Percentiles rank a stretch among this genome's conserved stretches.
These are phyloP conservation scores for Psittacula echo DNA, from an alignment of 2,797 vertebrate species.

Conservation along the genomic window DNA sequence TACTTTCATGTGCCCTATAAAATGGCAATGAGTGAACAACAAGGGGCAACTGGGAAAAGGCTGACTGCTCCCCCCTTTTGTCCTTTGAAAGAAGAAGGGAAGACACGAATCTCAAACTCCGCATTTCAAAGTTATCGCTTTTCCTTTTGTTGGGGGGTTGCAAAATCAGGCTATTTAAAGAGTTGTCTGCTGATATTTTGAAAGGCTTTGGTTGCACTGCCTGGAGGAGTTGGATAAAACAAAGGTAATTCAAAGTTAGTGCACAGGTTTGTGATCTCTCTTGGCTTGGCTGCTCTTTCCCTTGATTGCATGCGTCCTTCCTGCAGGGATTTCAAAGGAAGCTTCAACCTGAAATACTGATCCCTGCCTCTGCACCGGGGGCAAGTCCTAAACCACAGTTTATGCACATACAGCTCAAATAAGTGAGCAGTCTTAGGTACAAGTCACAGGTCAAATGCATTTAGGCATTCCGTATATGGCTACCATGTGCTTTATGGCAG, in stretches of 20 bases:
- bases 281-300: slow-evolving; percentile 10
- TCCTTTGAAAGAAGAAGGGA: background rate
- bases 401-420: background rate
- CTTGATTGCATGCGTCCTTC: background rate
- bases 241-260: slow-evolving; percentile 33
- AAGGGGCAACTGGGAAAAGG: background rate
- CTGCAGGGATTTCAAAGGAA: slow-evolving; percentile 32
- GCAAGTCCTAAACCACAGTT: background rate
- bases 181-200: slow-evolving; percentile 42
- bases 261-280: slow-evolving; percentile 34
- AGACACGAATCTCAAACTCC: background rate
- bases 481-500: background rate
- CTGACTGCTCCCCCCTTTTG: background rate
- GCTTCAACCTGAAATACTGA: slow-evolving; percentile 5
- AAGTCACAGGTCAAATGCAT: background rate
- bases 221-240: slow-evolving; percentile 45
- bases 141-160: background rate
- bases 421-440: background rate
- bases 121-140: slow-evolving; percentile 29
- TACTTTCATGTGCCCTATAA: background rate
- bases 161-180: slow-evolving; percentile 52
- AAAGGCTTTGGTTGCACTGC: slow-evolving; percentile 45
- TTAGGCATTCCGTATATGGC: background rate
- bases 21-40: background rate
- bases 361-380: background rate